phyloP scores from a whole-genome alignment of 2,113 vertebrate species.

The Podocnemis expansa region DNA sequence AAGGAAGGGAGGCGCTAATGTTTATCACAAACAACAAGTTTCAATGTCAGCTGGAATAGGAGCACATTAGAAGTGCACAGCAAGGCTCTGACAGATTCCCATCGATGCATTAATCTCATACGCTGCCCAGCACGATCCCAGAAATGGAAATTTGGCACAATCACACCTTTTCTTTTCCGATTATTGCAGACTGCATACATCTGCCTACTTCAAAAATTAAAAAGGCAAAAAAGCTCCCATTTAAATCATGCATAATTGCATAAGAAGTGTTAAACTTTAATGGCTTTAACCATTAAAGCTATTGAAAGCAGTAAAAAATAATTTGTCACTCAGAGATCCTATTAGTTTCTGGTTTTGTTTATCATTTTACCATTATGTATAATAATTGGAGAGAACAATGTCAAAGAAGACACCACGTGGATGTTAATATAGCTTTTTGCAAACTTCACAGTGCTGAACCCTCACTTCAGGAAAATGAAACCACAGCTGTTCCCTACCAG shows the following conservation, averaged over 20 bases:
- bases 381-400: background rate
- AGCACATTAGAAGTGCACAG: conserved; percentile 3
- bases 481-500: background rate
- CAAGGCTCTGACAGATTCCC: background rate
- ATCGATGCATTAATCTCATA: conserved; percentile 5
- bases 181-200: background rate
- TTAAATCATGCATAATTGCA: background rate
- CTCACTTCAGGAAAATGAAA: background rate
- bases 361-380: background rate
- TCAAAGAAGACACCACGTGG: background rate
- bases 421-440: background rate
- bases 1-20: conserved; percentile 40
- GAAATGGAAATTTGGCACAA: fast-evolving
- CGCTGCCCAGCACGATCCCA: background rate
- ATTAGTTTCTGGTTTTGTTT: background rate
- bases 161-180: background rate
- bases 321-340: background rate
- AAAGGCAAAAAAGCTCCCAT: background rate
- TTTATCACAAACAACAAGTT: conserved; percentile 11
- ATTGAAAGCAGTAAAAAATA: background rate
- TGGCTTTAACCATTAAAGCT: too few species aligned
- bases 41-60: background rate
- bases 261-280: background rate
- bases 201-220: background rate
- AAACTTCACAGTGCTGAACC: background rate